These are phyloP conservation scores for Dasyurus viverrinus DNA, from an alignment of 2,113 vertebrate species.

Conservation along the genomic window DNA sequence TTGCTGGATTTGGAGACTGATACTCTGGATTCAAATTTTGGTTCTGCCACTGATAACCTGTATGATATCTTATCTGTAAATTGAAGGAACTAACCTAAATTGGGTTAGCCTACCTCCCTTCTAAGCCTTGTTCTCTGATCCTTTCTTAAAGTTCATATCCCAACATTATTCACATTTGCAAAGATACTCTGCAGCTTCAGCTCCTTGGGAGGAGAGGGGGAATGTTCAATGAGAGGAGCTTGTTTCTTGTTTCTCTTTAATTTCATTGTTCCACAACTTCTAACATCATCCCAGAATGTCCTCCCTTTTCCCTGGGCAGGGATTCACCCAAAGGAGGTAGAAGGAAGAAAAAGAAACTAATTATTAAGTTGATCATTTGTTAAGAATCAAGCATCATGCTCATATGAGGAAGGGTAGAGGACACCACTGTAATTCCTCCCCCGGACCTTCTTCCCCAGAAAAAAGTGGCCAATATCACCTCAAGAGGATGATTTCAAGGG, in stretches of 20 bases:
- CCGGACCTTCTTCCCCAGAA: neutral
- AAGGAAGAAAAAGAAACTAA: neutral
- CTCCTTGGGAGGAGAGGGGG: neutral
- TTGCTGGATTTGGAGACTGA: neutral
- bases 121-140: neutral
- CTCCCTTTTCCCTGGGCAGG: neutral
- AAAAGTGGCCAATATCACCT: neutral
- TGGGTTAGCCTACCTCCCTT: neutral
- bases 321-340: neutral
- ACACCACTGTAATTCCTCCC: neutral
- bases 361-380: neutral
- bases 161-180: neutral
- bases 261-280: conserved; percentile 1
- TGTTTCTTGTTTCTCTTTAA: neutral
- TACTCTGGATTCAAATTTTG: neutral
- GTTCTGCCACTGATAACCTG: neutral
- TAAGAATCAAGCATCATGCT: neutral
- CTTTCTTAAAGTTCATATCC: neutral
- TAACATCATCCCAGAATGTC: neutral
- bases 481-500: neutral
- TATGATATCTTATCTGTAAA: neutral
- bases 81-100: neutral
- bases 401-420: neutral
- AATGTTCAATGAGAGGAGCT: neutral
- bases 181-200: neutral